Conservation (phyloP, 2,113 vertebrate species). For the Bubalus kerabau region DNA sequence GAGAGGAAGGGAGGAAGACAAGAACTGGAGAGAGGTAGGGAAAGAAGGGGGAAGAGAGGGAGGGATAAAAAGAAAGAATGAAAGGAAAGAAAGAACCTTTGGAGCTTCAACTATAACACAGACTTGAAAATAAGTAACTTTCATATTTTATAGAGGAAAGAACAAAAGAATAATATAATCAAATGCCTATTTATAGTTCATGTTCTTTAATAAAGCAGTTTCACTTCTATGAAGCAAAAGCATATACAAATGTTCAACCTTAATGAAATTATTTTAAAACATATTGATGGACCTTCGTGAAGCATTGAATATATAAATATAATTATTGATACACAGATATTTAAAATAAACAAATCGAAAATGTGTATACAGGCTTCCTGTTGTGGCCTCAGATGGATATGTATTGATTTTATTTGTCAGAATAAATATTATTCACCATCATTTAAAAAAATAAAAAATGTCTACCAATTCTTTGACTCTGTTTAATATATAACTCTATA, state of each 20-base stretch:
- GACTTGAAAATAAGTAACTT: not conserved
- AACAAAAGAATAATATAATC: not conserved
- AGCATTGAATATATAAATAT: not conserved
- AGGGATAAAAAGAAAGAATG: not conserved
- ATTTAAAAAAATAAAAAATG: constrained; percentile 29
- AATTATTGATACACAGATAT: not conserved
- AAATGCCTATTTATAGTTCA: not conserved
- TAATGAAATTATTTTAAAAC: not conserved
- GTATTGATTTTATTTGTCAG: not conserved
- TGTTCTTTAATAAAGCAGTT: not conserved
- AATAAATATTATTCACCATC: not conserved
- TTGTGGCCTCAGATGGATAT: not conserved
- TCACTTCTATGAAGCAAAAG: not conserved
- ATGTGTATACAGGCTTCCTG: not conserved
- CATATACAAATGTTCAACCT: not conserved
- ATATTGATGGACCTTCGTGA: not conserved
- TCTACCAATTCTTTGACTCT: not conserved
- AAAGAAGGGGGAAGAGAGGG: not conserved
- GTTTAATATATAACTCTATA: constrained; percentile 72
- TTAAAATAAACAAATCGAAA: not conserved
- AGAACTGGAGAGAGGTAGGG: not conserved
- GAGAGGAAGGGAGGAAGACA: not conserved
- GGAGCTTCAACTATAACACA: not conserved
- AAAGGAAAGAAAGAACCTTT: not conserved
- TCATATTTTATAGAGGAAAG: not conserved